Evolutionary conservation across 2,113 vertebrate species (phyloP).

Genomic region (Macheiramphus alcinus): DNA sequence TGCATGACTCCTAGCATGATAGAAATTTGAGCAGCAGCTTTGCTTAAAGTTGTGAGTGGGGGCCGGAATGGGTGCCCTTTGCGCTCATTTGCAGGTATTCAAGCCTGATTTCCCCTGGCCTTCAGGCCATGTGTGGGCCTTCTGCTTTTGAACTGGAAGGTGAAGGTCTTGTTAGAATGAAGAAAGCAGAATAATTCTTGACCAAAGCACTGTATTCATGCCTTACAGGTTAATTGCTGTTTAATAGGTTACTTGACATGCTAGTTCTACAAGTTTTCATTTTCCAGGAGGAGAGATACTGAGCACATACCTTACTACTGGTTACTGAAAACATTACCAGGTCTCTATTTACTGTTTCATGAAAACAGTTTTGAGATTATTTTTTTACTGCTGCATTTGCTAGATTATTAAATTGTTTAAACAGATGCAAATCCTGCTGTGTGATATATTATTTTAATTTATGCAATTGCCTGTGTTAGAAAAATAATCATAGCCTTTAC

Average conservation of each 20-base stretch:
- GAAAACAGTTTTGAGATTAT: neutral
- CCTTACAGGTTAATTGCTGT: neutral
- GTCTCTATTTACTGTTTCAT: neutral
- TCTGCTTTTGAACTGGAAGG: neutral
- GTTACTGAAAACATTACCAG: neutral
- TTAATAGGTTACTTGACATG: neutral
- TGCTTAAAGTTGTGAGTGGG: neutral
- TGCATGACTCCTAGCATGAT: neutral
- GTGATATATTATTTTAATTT: neutral
- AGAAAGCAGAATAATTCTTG: neutral
- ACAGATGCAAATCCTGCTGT: neutral
- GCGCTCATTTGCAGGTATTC: neutral
- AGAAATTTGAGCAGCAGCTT: conserved; percentile 19
- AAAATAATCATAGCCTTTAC: neutral
- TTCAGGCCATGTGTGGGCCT: neutral
- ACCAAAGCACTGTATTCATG: neutral
- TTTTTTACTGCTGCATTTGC: neutral
- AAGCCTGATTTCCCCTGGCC: neutral
- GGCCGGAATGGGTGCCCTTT: neutral
- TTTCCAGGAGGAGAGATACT: neutral
- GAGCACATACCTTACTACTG: neutral
- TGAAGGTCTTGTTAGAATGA: neutral
- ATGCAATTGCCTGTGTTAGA: neutral
- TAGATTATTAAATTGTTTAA: neutral
- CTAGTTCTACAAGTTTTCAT: neutral